Conservation (phyloP, 2,113 vertebrate genomes). For the Pollimyrus isidori region DNA sequence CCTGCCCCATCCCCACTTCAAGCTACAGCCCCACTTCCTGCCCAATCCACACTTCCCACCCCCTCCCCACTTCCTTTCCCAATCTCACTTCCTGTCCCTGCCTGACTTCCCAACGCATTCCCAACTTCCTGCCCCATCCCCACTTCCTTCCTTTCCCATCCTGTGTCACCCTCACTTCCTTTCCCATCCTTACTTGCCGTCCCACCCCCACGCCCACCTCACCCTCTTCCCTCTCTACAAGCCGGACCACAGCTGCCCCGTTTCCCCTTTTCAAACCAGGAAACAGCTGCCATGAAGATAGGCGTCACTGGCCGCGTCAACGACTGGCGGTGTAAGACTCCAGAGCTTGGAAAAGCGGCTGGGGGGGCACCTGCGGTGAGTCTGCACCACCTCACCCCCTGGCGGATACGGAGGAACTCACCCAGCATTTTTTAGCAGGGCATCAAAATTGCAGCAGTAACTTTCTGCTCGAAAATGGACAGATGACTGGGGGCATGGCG, state of each 20-base stretch:
- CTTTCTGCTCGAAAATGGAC: background rate
- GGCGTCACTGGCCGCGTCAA: constrained; percentile 80
- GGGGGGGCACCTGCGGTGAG: constrained; percentile 69
- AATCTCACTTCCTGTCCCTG: background rate
- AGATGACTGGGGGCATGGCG: background rate
- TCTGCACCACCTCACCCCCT: constrained; percentile 22
- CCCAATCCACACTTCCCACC: background rate
- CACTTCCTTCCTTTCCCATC: background rate
- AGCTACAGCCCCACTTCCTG: too few relatives aligned
- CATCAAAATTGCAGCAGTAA: background rate
- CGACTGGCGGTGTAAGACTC: constrained; percentile 80
- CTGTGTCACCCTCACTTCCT: background rate
- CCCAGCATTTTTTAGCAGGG: background rate
- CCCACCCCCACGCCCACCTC: background rate
- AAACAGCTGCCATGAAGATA: constrained; percentile 72
- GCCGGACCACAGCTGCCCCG: background rate
- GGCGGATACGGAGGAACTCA: background rate
- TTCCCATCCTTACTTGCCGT: background rate
- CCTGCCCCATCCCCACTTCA: too few relatives aligned
- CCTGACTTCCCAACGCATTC: too few relatives aligned
- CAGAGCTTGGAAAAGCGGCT: constrained; percentile 70
- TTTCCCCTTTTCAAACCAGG: constrained; percentile 53
- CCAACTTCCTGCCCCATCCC: background rate
- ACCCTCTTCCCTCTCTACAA: background rate
- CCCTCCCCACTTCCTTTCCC: background rate